These are phyloP conservation scores for Neria commutata DNA, from an alignment of 2,888 invertebrate species.

Conservation along the genomic window DNA sequence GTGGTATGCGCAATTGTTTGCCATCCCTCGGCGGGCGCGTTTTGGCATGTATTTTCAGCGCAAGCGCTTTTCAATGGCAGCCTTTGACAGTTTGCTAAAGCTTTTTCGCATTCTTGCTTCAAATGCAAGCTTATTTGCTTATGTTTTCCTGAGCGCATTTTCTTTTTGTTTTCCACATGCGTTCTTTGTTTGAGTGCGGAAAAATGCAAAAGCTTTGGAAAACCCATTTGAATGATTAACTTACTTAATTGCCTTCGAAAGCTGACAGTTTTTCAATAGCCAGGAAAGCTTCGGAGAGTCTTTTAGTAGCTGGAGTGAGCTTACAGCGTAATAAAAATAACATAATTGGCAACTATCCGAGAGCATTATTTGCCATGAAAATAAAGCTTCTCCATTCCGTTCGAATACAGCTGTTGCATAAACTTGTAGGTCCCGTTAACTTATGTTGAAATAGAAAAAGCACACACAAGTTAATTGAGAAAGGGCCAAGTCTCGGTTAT, in stretches of 20 bases:
- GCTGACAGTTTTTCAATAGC: not conserved
- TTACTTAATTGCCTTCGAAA: not conserved
- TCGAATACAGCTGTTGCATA: too few relatives aligned
- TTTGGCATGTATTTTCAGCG: not conserved
- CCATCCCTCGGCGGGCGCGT: not conserved
- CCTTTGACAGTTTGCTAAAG: not conserved
- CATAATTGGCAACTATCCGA: too few relatives aligned
- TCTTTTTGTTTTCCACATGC: not conserved
- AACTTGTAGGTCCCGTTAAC: too few relatives aligned
- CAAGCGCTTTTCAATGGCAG: not conserved
- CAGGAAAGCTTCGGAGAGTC: too few relatives aligned
- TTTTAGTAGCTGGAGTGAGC: too few relatives aligned
- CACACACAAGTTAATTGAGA: too few relatives aligned
- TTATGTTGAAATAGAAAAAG: too few relatives aligned
- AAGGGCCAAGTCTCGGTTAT: too few relatives aligned
- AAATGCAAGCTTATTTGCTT: constrained; percentile 7
- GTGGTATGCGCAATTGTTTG: not conserved
- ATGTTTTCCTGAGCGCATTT: not conserved
- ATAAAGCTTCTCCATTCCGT: too few relatives aligned
- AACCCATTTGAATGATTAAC: not conserved
- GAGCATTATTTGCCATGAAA: too few relatives aligned
- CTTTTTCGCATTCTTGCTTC: constrained; percentile 12
- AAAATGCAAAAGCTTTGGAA: constrained; percentile 18
- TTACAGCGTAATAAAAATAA: too few relatives aligned
- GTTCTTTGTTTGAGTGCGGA: not conserved